These are phyloP conservation scores for Dascillus cervinus DNA, from an alignment of 2,888 invertebrate species.

Conservation along the genomic window DNA sequence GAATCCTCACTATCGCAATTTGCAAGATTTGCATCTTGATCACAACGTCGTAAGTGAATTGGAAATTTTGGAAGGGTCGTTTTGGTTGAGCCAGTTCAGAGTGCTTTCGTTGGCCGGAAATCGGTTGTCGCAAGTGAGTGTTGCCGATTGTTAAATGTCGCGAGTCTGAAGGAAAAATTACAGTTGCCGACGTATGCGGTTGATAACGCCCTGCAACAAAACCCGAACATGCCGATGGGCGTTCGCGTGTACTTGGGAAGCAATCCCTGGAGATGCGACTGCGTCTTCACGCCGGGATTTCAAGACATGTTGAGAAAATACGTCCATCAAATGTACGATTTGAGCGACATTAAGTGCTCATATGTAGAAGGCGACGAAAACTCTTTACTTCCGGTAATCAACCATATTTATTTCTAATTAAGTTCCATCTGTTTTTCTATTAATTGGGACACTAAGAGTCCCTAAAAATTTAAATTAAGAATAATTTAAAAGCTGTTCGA, in stretches of 20 bases:
- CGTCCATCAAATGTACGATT: conserved; percentile 59
- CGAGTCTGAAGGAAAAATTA: conserved; percentile 18
- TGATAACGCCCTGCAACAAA: conserved; percentile 68
- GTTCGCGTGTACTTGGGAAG: conserved; percentile 61
- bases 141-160: not conserved
- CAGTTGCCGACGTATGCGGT: conserved; percentile 75
- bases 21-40: conserved; percentile 69
- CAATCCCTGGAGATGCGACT: conserved; percentile 81
- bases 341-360: conserved; percentile 62
- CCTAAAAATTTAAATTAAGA: no score
- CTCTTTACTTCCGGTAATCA: conserved; percentile 55
- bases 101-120: conserved; percentile 72
- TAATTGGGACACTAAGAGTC: no score
- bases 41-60: conserved; percentile 63
- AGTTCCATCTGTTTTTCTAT: no score
- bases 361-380: conserved; percentile 54
- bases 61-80: conserved; percentile 64
- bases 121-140: conserved; percentile 57
- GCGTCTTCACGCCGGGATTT: conserved; percentile 69
- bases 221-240: conserved; percentile 64
- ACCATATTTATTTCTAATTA: no score
- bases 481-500: no score
- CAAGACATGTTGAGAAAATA: conserved; percentile 62
- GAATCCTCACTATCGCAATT: conserved; percentile 58
- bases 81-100: conserved; percentile 71